Base-by-base conservation (phyloP, 2,797 vertebrate species). In the Meriones psammophilus region DNA sequence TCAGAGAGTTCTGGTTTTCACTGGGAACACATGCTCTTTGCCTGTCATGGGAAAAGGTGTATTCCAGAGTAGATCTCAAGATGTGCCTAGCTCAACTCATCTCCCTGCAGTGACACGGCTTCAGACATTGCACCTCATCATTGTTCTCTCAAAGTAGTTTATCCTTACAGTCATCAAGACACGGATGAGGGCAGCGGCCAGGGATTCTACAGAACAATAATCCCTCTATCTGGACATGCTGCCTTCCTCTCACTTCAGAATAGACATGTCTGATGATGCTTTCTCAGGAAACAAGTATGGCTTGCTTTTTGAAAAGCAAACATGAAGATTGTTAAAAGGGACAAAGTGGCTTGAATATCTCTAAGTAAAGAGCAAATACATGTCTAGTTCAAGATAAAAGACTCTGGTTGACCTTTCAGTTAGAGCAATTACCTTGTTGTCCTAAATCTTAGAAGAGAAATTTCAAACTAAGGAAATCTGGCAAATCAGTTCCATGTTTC, bases 391-490 rank as follows among this genome's bases (percentile, higher is more conserved):
- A 76, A 66, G 66, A 46, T 81, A 24, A 81, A 87, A 78, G 39
- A 88, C 62, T 50, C 58, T 17, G 24, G 60, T 4, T 78, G 58
- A 83, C 30, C 36, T 74, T 95, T 66, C 46, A 7, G 3, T 92
- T 76, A 83, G 1, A 92, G 33, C 56, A 88, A 77, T 18, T 28
- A 77, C 62, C 77, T 85, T 28, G 54, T 84, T 62, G 66, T 58
- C 42, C 17, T 73, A 68, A 54, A 26, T 20, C 89, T 64, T 26
- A 17, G 12, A 90, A 26, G 62, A 60, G 39, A 94, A 85, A 78
- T 54, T 85, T 92, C 42, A 95, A 90, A 74, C 77, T 58, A 77
- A 87, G 58, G 20, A 90, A 91, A 79, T 50, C 54, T 81, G 36
- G 8, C 6, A 42, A 73, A 50, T 68, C 42, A 89, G 71, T 46